Conservation (phyloP, 2,113 vertebrate species). For the zebrafish (Danio rerio) region GRCz12tu NC_133186.1:37262501-37263000, state of each 20-base stretch:
- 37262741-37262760: not conserved
- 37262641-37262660: slow-evolving; percentile 12
- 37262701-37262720: not conserved
- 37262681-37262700: not conserved
- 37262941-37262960: not conserved
- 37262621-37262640: slow-evolving; percentile 26
- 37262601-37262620: slow-evolving; percentile 33
- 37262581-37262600: slow-evolving; percentile 31
- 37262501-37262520: not conserved
- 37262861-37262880: not conserved
- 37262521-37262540: not conserved
- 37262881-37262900: not conserved
- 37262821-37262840: not conserved
- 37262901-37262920: not conserved
- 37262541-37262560: slow-evolving; percentile 30
- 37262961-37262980: not conserved
- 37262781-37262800: not conserved
- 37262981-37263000: too few relatives aligned
- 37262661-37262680: slow-evolving; percentile 30
- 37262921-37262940: not conserved
- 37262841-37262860: not conserved
- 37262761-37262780: not conserved
- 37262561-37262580: slow-evolving; percentile 2
- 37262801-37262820: slow-evolving; percentile 3
- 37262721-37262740: not conserved